Percentiles rank a stretch among this genome's conserved stretches.
These are phyloP conservation scores for Acropternis orthonyx DNA, from an alignment of 2,797 vertebrate species.

Conservation along the genomic window DNA sequence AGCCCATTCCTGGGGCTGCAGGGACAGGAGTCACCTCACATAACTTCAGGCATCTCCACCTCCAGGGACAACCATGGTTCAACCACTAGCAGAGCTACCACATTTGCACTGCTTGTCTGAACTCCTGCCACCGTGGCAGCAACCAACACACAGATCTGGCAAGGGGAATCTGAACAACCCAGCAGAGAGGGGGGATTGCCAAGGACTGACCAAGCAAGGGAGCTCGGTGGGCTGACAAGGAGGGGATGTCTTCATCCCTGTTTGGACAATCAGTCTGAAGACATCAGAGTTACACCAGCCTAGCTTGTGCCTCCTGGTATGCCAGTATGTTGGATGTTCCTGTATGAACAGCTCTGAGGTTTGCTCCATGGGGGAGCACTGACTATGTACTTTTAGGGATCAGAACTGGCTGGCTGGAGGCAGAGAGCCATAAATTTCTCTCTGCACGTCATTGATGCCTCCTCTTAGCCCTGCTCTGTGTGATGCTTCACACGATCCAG, in stretches of 20 bases:
- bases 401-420: not conserved
- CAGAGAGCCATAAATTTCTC: not conserved
- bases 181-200: not conserved
- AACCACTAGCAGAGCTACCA: not conserved
- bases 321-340: not conserved
- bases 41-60: not conserved
- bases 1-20: not conserved
- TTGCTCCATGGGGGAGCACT: not conserved
- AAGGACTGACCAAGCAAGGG: not conserved
- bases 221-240: not conserved
- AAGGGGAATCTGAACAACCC: not conserved
- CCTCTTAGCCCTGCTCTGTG: not conserved
- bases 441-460: rapidly evolving
- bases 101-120: not conserved
- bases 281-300: not conserved
- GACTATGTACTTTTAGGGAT: not conserved
- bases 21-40: not conserved
- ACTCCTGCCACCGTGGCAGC: not conserved
- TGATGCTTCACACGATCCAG: not conserved
- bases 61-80: not conserved
- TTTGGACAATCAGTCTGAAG: not conserved
- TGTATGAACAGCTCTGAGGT: not conserved
- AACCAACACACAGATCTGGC: not conserved
- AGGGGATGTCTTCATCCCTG: not conserved
- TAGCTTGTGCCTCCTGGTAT: not conserved